Base-by-base conservation (phyloP, 2,113 vertebrate genomes). In the Vicugna pacos region DNA sequence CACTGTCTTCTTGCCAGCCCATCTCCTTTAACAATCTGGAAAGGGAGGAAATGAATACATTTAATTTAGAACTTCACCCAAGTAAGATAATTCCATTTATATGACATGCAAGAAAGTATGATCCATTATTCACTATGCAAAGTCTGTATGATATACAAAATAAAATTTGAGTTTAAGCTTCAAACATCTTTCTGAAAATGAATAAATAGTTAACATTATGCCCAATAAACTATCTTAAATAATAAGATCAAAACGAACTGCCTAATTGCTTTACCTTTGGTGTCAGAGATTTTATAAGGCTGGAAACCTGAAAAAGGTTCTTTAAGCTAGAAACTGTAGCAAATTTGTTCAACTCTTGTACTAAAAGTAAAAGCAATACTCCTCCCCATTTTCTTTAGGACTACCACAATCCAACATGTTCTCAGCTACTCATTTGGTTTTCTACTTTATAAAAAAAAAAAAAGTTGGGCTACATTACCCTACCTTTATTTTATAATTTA, bases 1-100 rank as follows among this genome's bases (percentile, higher is more conserved):
- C 99, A 98, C 98, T 98, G 75, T 99, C 98, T 96, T 99, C 99
- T 77, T 98, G 98, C 99, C 99, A 99, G 86, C 99, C 99, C 99
- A 99, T 99, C 87, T 99, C 99, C 93, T 99, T 99, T 95, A 99
- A 97, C 75, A 99, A 97, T 75, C 99, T 99, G 97, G 46, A 91
- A 94, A 92, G 26, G 14, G 11, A 80, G 12, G 11, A 64, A 76
- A 76, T 20, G 19, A 54, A 26, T 83, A n/a, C 35, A 19, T 46
- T 77, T 93, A 65, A 92, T 79, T 77, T 48, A 92, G 8, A 87
- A 42, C 60, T 90, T 73, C 48, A 48, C 7, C 7, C 60, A 6
- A 76, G 26, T 28, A 81, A 15, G 60, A 20, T 22, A 83, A 70
- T 52, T 62, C 17, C 75, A 69, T 24, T 70, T 83, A 56, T 4